Base-by-base conservation (phyloP, 1,140 invertebrate genomes). In the Drosophila rufa region DNA sequence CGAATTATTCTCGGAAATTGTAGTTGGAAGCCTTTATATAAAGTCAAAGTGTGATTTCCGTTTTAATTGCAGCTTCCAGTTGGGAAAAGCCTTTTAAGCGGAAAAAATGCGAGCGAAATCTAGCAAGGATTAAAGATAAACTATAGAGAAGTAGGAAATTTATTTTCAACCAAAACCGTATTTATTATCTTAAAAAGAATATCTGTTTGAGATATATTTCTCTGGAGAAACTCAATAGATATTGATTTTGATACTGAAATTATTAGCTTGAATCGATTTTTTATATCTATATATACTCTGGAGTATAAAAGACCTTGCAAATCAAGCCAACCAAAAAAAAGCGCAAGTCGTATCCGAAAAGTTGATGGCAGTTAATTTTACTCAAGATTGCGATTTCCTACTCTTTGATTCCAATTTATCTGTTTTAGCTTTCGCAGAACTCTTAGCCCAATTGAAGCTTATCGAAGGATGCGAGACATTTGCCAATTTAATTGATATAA, bases 401-500 rank as follows among this genome's bases (percentile, higher is more conserved):
- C 17, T 38, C 3, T 2, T 48, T 48, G 47, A 22, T 25, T 9
- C 2, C 14, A 36, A 38, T 55, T n/a, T 38, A 55, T 55, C 17
- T 38, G 0, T 42, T 9, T 42, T 12, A 19, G 17, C 9, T 2
- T 17, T 22, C 3, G 2, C 2, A 38, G 15, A 19, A 22, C 11
- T n/a, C 33, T 15, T 22, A 1, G 8, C 4, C 33, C 51, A 9
- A 38, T 22, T 19, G 7, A 38, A 25, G 17, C 14, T 43, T 30
- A 45, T 55, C 33, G 30, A 40, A 17, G 9, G 22, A 43, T 45
- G 56, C 27, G 7, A 14, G 8, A 12, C 56, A 33, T 22, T 58
- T 60, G 38, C 11, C 38, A 65, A 47, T 65, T 68, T n/a, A 40
- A 48, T 47, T 65, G 17, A 50, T 51, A 7, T 38, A 51, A 53